Evolutionary conservation across 2,113 vertebrate species (phyloP), one percentile per base, ranked within the genome.

Genomic region (Tyrannus savana): DNA sequence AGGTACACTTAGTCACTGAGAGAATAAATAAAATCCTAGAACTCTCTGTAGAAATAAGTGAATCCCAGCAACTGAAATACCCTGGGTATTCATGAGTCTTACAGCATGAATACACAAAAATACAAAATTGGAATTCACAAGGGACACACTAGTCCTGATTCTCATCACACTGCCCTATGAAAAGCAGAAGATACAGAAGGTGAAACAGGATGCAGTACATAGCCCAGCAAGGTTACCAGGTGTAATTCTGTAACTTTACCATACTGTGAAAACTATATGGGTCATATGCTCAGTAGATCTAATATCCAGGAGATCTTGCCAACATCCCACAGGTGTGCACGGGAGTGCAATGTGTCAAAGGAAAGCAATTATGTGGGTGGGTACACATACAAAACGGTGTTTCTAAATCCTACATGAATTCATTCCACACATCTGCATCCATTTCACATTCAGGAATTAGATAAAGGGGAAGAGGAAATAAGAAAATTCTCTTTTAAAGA

Each of bases 321-420:
- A 92, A 62, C 47, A 76, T 82, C 91, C 69, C 89, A 89, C 75
- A 95, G 94, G 92, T 92, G 82, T 82, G 86, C 93, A 68, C 33
- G 53, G 53, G 67, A 93, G 85, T 52, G 37, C 73, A 93, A 64
- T 49, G 47, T 47, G 63, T 87, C 87, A 95, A 97, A 96, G 46
- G 30, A 95, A 93, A 71, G 84, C 93, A 96, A 92, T 96, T 89
- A 78, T 37, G 88, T 92, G 67, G 89, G 90, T 92, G 83, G 87
- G 30, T 74, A 82, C 85, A 71, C 55, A 56, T 12, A 91, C 50
- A 88, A 95, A 93, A 93, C 4, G 0, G 24, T 60, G 56, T 79
- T 97, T 94, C 89, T 93, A 95, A 96, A 87, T 85, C 96, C 83
- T n/a, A 10, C 44, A 87, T 52, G 56, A 85, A 92, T 90, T 97